phyloP scores from a whole-genome alignment of 2,797 vertebrate species.

The Lagocephalus sceleratus region DNA sequence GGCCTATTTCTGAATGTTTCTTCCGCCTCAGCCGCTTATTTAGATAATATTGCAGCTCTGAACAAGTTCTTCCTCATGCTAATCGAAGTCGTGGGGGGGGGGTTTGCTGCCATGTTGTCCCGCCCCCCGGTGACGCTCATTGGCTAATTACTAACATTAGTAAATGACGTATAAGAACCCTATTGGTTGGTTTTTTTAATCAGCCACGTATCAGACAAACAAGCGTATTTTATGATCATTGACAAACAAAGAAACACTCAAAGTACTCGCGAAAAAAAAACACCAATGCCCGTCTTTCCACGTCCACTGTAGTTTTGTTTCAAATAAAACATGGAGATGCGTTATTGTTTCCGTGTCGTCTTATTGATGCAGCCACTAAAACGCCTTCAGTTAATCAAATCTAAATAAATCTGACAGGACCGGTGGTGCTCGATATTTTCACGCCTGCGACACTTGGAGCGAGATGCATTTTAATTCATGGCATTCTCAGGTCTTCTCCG shows the following conservation, averaged over 20 bases:
- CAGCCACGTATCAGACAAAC: neutral
- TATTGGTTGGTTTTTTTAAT: constrained; percentile 40
- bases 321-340: no score
- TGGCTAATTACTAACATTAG: constrained; percentile 32
- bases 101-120: constrained; percentile 34
- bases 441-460: neutral
- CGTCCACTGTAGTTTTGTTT: no score
- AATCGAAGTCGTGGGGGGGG: constrained; percentile 8
- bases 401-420: neutral
- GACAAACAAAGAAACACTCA: neutral
- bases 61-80: neutral
- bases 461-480: neutral
- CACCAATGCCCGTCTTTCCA: no score
- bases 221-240: neutral
- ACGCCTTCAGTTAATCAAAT: neutral
- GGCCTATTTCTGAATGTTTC: neutral
- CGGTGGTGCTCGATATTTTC: neutral
- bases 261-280: neutral
- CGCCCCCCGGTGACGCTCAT: constrained; percentile 32
- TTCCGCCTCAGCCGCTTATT: neutral
- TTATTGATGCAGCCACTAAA: no score
- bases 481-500: neutral
- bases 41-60: neutral
- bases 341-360: no score
- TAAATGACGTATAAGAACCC: neutral